Percentiles rank a stretch among this genome's conserved stretches.
Conservation (phyloP, 2,797 vertebrate species). For the Apodemus agrarius region DNA sequence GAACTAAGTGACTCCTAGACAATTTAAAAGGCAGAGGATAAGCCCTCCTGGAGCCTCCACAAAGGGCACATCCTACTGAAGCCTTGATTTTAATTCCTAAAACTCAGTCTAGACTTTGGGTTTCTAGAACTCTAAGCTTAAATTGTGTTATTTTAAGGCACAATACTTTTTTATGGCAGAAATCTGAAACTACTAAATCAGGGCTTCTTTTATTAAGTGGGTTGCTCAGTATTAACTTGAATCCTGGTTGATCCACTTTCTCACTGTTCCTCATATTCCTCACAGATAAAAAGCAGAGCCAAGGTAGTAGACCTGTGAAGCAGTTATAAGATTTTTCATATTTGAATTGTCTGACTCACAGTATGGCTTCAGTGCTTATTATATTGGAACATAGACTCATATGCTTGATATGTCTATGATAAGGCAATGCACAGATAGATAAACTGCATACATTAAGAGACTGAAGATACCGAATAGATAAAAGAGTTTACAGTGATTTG, state of each 20-base stretch:
- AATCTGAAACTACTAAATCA: background rate
- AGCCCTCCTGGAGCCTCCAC: background rate
- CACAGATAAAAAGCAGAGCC: background rate
- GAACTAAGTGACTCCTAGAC: background rate
- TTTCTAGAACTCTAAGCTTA: background rate
- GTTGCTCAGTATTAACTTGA: background rate
- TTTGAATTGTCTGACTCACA: background rate
- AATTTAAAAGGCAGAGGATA: background rate
- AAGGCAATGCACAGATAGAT: background rate
- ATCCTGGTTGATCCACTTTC: background rate
- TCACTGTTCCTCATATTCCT: background rate
- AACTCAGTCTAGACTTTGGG: background rate
- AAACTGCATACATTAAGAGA: background rate
- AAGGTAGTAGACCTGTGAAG: background rate
- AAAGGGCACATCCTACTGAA: background rate
- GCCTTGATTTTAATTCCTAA: background rate
- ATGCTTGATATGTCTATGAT: background rate
- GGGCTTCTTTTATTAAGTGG: background rate
- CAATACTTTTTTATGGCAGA: background rate
- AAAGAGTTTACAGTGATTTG: background rate
- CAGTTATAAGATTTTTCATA: background rate
- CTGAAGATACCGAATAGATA: background rate
- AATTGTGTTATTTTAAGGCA: background rate
- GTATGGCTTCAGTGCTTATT: background rate
- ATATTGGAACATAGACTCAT: background rate